Evolutionary conservation across 2,113 vertebrate genomes (phyloP).

Genomic region (Proteles cristata): DNA sequence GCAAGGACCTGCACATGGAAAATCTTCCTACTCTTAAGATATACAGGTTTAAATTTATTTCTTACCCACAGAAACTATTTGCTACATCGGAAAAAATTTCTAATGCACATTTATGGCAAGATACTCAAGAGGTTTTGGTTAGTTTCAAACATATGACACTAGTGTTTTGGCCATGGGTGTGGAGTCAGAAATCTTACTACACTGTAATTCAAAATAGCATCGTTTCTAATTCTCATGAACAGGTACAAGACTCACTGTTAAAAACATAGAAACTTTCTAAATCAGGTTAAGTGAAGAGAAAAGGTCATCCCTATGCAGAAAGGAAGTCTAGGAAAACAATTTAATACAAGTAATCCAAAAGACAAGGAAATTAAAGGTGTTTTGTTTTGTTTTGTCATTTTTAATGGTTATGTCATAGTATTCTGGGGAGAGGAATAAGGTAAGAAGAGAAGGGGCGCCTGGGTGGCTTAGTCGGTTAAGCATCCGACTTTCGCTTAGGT

Average conservation of each 20-base stretch:
- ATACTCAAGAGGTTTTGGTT: constrained; percentile 78
- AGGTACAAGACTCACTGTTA: constrained; percentile 20
- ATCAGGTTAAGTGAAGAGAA: not conserved
- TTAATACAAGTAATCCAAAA: constrained; percentile 39
- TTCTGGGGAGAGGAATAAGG: not conserved
- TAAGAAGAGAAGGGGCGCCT: not conserved
- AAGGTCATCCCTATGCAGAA: not conserved
- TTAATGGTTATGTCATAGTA: not conserved
- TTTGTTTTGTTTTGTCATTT: not conserved
- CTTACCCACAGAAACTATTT: constrained; percentile 81
- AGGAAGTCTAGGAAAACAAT: not conserved
- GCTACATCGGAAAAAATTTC: constrained; percentile 83
- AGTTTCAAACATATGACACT: constrained; percentile 78
- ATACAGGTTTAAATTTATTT: constrained; percentile 84
- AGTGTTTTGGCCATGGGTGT: constrained; percentile 70
- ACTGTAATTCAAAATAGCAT: constrained; percentile 65
- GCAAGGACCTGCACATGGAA: constrained; percentile 35
- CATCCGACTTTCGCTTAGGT: no score
- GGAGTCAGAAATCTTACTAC: constrained; percentile 64
- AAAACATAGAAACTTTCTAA: constrained; percentile 3
- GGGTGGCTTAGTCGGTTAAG: no score
- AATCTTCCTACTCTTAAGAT: constrained; percentile 72
- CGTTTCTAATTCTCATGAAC: not conserved
- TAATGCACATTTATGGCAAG: constrained; percentile 68
- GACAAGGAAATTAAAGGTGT: not conserved